Evolutionary conservation across 1,140 invertebrate species (phyloP), one percentile per base, ranked within the genome.

Genomic region (Drosophila biarmipes): DNA sequence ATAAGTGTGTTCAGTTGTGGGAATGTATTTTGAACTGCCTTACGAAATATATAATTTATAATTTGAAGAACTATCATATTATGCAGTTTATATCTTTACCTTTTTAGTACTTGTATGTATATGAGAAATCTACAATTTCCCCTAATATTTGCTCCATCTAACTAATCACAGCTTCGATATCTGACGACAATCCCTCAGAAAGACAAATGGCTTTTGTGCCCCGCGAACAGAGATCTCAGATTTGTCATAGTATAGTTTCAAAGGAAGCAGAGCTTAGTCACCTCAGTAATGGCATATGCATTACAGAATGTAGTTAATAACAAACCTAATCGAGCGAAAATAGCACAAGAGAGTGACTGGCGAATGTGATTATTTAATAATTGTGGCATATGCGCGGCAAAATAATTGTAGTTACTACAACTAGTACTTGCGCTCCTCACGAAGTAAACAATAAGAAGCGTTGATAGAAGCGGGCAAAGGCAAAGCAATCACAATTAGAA

Each of bases 321-420:
- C 80, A 87, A 81, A 81, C 64, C 77, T 64, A 86, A 87, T 86
- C 82, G 80, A 78, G 74, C 78, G 55, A 81, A 86, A 86, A 89
- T 87, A 87, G 82, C 69, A 79, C 82, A 69, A 66, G 51, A 87
- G 68, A 87, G 61, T 61, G 64, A 74, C 67, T 63, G 62, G 80
- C 73, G 78, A 82, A 78, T 87, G 78, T 59, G 82, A 87, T 87
- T 87, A 87, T 87, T 87, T 76, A 87, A 87, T 89, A 87, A 89
- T 87, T 87, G 82, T 86, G 82, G 78, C 74, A 86, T 81, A 87
- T 87, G 74, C 74, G 84, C 78, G 82, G 78, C 66, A 87, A 78
- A 73, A 87, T 87, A 86, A 87, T 86, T 72, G 78, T 72, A n/a
- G n/a, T n/a, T n/a, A n/a, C n/a, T n/a, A 78, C 45, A 55, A 80